Base-by-base conservation (phyloP, 2,113 vertebrate genomes). In the Anolis sagrei region DNA sequence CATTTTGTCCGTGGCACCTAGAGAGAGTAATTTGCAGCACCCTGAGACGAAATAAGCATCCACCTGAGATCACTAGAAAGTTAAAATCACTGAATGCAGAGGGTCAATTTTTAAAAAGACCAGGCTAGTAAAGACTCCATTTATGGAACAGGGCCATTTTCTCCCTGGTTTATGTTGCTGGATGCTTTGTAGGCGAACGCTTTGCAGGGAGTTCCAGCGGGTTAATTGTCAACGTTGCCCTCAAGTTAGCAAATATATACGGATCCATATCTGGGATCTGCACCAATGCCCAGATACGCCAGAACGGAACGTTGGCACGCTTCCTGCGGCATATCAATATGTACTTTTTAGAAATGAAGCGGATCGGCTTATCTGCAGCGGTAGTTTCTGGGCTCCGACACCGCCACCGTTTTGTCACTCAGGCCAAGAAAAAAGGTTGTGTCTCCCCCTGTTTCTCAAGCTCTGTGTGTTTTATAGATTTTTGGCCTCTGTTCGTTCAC, bases 11-110 rank as follows among this genome's bases (percentile, higher is more conserved):
- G 97, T 89, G 92, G 62, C 91, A 89, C 89, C 84, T 94, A 96
- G 96, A 96, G 96, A 97, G 96, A 97, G 95, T 96, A 97, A 98
- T 98, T 97, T 98, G 94, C 93, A 89, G 92, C 95, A 93, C 95
- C 96, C 95, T 89, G 95, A 96, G 96, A 97, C 94, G 93, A 92
- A 86, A 92, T 92, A 88, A 89, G 76, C 93, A 88, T 44, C 89
- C 93, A 92, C 92, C 93, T 93, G 95, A 91, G 91, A 92, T 91
- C 85, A 85, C 92, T 90, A 58, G 79, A 89, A 93, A 92, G 89
- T 88, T 84, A 90, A 95, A 93, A 92, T 90, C 86, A n/a, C n/a
- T n/a, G n/a, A n/a, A n/a, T n/a, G n/a, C n/a, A n/a, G n/a, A n/a
- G n/a, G n/a, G n/a, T n/a, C n/a, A n/a, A n/a, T n/a, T n/a, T n/a